Percentiles rank a stretch among this genome's conserved stretches.
These are phyloP conservation scores for Cebus imitator DNA, from an alignment of 2,113 vertebrate genomes.

Conservation along the genomic window DNA sequence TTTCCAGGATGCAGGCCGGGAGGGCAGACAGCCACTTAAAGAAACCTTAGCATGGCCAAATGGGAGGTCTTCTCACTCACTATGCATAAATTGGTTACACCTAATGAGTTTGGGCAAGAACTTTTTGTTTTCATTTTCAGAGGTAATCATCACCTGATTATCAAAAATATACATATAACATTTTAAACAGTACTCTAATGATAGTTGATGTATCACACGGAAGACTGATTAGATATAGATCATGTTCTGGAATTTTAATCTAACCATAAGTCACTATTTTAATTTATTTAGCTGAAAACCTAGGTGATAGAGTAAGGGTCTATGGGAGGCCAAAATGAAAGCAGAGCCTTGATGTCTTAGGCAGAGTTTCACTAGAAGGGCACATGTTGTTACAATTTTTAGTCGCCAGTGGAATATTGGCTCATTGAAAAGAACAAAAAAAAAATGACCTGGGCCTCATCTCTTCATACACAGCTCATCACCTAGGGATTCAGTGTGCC, in stretches of 20 bases:
- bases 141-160: neutral
- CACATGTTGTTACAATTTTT: neutral
- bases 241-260: neutral
- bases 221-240: neutral
- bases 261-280: neutral
- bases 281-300: neutral
- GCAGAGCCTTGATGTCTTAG: neutral
- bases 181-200: neutral
- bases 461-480: neutral
- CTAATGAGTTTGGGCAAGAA: neutral
- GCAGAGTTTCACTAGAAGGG: neutral
- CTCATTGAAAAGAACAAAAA: neutral
- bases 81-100: neutral
- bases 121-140: conserved; percentile 18
- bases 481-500: neutral
- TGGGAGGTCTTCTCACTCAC: neutral
- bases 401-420: neutral
- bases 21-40: neutral
- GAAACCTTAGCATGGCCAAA: neutral
- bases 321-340: neutral
- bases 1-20: neutral
- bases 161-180: neutral
- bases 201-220: neutral
- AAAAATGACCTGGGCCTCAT: too few relatives aligned
- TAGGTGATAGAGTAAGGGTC: neutral